A percentile compares a stretch with the other conserved stretches of the same genome.
Conservation (phyloP, 2,113 vertebrate genomes). For the Stigmatopora argus region DNA sequence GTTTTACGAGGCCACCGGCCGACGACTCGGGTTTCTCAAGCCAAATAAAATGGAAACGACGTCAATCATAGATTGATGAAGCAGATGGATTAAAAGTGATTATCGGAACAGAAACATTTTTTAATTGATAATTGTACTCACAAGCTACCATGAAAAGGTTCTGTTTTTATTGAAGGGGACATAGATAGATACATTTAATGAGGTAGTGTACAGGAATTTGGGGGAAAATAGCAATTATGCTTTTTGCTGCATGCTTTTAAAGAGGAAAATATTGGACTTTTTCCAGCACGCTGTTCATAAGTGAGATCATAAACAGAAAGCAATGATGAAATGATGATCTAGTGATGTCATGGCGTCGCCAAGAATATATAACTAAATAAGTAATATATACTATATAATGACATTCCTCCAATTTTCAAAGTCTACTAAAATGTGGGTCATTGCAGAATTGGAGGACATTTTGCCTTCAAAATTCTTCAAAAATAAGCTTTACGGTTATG, state of each 20-base stretch:
- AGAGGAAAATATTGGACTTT: not conserved
- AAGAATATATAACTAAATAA: not conserved
- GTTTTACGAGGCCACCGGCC: conserved; percentile 37
- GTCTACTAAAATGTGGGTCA: not conserved
- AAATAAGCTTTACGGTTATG: no score
- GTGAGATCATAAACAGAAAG: not conserved
- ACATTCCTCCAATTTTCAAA: not conserved
- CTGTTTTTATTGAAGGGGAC: not conserved
- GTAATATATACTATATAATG: no score
- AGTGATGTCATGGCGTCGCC: not conserved
- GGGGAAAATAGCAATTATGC: not conserved
- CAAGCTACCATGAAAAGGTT: not conserved
- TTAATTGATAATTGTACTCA: not conserved
- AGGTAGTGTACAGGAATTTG: not conserved
- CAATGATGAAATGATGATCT: not conserved
- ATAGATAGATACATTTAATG: not conserved
- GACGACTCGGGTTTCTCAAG: conserved; percentile 24
- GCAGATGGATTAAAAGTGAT: not conserved
- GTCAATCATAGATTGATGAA: not conserved
- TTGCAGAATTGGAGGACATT: no score
- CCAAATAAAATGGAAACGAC: conserved; percentile 4
- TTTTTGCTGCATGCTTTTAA: not conserved
- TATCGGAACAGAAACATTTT: not conserved
- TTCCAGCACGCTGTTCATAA: not conserved
- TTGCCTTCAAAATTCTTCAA: no score